Base-by-base conservation (phyloP, 2,113 vertebrate genomes). In the Vanacampus margaritifer region DNA sequence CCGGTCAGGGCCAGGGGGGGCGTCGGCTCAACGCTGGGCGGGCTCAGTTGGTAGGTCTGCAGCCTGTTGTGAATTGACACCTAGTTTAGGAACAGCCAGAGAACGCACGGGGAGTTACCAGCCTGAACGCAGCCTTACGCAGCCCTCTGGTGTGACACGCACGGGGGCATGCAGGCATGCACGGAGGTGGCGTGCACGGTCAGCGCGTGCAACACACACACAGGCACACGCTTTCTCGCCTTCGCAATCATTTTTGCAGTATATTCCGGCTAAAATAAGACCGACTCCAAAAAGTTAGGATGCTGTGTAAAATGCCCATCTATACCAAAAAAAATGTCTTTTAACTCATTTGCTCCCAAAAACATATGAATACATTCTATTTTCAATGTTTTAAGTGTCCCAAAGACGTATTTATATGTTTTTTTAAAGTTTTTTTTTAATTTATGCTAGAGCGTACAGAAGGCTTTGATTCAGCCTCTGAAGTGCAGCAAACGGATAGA, bases 21-120 rank as follows among this genome's bases (percentile, higher is more conserved):
- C 0, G 71, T 59, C 62, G 89, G 84, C 83, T 90, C 89, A 89
- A 89, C 86, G 86, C 91, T 87, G 85, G 89, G 87, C 83, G 82
- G 89, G 78, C 87, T 87, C 88, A 90, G 95, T 91, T 97, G 96
- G 93, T 96, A 97, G 93, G 95, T 96, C 95, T 97, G 96, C 94
- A 98, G 97, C 96, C 97, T 99, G 96, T 99, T 98, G 96, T 99
- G 97, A 98, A 99, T 98, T 98, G 97, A 99, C 94, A 99, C 97
- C 97, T 99, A 99, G 95, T 98, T 99, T 98, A 98, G 96, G 95
- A 95, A 99, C 95, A 99, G 95, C 93, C 97, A 98, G 93, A 98
- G 96, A 98, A 90, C 92, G 96, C 94, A 93, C 93, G 95, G 94
- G 93, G 95, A 93, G 95, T 99, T 98, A 98, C 94, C 92, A 95